Conservation (phyloP, 2,113 vertebrate genomes). For the Chrysemys picta region DNA sequence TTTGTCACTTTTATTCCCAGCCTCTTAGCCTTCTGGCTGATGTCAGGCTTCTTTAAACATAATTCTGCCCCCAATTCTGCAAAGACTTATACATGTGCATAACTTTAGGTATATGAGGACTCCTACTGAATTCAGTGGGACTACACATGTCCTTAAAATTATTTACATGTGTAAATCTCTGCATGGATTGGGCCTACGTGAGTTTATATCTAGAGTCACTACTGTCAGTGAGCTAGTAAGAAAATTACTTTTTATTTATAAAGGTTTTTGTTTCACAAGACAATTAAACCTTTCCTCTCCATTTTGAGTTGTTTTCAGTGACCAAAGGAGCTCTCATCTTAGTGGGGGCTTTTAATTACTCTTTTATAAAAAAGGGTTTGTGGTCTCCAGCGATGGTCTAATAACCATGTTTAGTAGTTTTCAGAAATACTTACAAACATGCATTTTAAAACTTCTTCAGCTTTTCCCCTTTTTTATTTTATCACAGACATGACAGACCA, state of each 20-base stretch:
- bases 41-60: not conserved
- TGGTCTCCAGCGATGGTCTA: slow-evolving; percentile 18
- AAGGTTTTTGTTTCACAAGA: not conserved
- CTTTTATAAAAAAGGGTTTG: not conserved
- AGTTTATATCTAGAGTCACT: not conserved
- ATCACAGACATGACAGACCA: slow-evolving; percentile 14
- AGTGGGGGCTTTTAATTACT: slow-evolving; percentile 27
- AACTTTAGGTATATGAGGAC: not conserved
- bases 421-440: slow-evolving; percentile 28
- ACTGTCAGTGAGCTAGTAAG: not conserved
- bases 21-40: not conserved
- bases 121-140: not conserved
- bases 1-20: not conserved
- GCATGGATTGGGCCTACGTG: not conserved
- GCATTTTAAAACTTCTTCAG: slow-evolving; percentile 20
- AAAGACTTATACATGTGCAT: not conserved
- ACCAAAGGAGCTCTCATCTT: not conserved
- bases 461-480: slow-evolving; percentile 19
- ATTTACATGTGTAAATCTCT: not conserved
- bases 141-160: not conserved
- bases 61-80: not conserved
- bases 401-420: not conserved
- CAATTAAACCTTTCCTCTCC: not conserved
- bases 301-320: slow-evolving; percentile 1
- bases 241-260: not conserved